Percentiles rank a stretch among this genome's conserved stretches.
These are phyloP conservation scores for Clarias laeviceps DNA, from an alignment of 2,797 vertebrate species.

Conservation along the genomic window DNA sequence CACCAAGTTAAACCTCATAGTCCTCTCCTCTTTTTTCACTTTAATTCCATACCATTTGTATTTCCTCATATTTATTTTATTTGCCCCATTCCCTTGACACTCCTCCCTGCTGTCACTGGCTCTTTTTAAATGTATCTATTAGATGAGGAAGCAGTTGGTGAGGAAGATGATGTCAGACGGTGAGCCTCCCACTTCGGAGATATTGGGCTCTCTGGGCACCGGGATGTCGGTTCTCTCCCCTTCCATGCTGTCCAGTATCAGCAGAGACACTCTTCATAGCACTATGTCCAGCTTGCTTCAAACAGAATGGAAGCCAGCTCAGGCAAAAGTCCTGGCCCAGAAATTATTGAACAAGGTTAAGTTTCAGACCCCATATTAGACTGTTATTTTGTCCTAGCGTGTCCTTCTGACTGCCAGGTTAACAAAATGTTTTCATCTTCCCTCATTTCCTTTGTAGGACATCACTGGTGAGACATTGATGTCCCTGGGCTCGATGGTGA, in stretches of 20 bases:
- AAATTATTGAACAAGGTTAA: constrained; percentile 53
- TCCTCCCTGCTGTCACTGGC: not conserved
- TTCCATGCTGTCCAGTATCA: constrained; percentile 51
- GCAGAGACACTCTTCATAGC: constrained; percentile 29
- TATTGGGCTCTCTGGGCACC: constrained; percentile 50
- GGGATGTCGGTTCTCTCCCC: constrained; percentile 53
- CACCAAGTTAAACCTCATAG: not conserved
- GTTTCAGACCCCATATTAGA: constrained; percentile 53
- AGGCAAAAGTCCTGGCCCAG: constrained; percentile 58
- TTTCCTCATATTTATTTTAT: not conserved
- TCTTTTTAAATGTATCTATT: constrained; percentile 5
- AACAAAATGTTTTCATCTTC: not conserved
- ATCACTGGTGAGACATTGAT: constrained; percentile 58
- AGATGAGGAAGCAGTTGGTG: constrained; percentile 68
- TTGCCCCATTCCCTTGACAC: not conserved
- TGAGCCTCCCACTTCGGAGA: not conserved
- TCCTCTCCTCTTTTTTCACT: not conserved
- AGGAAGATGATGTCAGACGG: constrained; percentile 46
- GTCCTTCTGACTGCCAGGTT: not conserved
- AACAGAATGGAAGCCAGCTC: constrained; percentile 55
- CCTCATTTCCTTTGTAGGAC: constrained; percentile 28
- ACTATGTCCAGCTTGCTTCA: constrained; percentile 51
- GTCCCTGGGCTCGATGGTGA: constrained; percentile 57
- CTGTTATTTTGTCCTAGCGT: not conserved
- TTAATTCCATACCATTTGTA: not conserved